phyloP scores from a whole-genome alignment of 2,888 invertebrate genomes.

The Myathropa florea region DNA sequence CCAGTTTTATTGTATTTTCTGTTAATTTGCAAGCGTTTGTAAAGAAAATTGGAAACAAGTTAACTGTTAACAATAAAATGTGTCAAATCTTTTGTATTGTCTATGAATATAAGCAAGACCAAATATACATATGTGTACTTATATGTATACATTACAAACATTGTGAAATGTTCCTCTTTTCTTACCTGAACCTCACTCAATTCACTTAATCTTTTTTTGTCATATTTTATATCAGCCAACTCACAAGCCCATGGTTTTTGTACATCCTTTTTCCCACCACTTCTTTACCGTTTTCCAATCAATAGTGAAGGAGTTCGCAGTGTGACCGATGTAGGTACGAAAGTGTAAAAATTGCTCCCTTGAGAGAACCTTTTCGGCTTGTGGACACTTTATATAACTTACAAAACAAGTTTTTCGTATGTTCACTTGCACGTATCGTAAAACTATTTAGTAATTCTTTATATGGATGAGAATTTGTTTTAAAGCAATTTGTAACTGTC shows the following conservation, averaged over 20 bases:
- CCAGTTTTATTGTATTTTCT: too few relatives aligned
- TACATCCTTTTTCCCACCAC: neutral
- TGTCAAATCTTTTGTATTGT: neutral
- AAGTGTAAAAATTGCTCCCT: slow-evolving; percentile 25
- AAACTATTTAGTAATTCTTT: neutral
- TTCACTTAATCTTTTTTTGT: slow-evolving; percentile 27
- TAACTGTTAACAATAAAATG: too few relatives aligned
- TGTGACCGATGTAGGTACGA: neutral
- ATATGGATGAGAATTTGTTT: too few relatives aligned
- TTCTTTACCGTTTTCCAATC: slow-evolving; percentile 8
- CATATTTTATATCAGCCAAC: slow-evolving; percentile 27
- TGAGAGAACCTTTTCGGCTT: slow-evolving; percentile 9
- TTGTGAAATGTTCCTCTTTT: neutral
- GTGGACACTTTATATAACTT: slow-evolving; percentile 23
- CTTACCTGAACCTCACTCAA: slow-evolving; percentile 8
- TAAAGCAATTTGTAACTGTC: too few relatives aligned
- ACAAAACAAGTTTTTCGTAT: neutral
- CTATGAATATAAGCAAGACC: neutral
- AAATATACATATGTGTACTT: neutral
- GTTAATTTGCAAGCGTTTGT: too few relatives aligned
- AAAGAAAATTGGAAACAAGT: too few relatives aligned
- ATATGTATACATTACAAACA: too few relatives aligned
- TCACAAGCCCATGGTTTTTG: slow-evolving; percentile 4
- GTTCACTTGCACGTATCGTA: neutral
- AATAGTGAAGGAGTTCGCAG: slow-evolving; percentile 8